These are phyloP conservation scores for Papilio aristodemus DNA, from an alignment of 1,140 invertebrate species.

Conservation along the genomic window DNA sequence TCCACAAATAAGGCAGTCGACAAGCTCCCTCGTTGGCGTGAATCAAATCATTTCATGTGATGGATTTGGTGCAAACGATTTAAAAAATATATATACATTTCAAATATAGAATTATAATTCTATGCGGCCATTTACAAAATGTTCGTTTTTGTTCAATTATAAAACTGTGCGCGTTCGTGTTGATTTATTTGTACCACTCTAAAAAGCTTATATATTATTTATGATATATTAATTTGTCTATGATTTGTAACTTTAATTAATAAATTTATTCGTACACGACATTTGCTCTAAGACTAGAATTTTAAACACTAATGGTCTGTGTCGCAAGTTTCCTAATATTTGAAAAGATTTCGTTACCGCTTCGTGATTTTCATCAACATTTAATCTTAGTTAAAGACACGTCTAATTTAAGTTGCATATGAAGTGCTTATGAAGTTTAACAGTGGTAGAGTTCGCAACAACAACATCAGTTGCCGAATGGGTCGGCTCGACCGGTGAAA, in stretches of 20 bases:
- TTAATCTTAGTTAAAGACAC: neutral
- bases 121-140: slow-evolving; percentile 19
- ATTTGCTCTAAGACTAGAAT: neutral
- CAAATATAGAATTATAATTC: slow-evolving; percentile 27
- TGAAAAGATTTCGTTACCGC: neutral
- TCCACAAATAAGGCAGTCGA: slow-evolving; percentile 15
- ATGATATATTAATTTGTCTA: neutral
- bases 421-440: no score
- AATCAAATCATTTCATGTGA: slow-evolving; percentile 16
- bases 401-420: neutral
- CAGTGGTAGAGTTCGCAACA: no score
- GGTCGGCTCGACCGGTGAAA: no score
- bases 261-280: neutral
- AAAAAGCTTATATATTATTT: slow-evolving; percentile 14
- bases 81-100: slow-evolving; percentile 6
- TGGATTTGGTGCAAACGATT: slow-evolving; percentile 26
- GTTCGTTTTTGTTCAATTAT: slow-evolving; percentile 2
- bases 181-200: neutral
- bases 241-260: slow-evolving; percentile 19
- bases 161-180: neutral
- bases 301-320: neutral
- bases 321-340: neutral
- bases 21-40: slow-evolving; percentile 5
- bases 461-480: no score
- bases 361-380: neutral